Percentiles rank a stretch among this genome's conserved stretches.
phyloP scores from a whole-genome alignment of 2,113 vertebrate species.

The Psittacula cyanocephala region DNA sequence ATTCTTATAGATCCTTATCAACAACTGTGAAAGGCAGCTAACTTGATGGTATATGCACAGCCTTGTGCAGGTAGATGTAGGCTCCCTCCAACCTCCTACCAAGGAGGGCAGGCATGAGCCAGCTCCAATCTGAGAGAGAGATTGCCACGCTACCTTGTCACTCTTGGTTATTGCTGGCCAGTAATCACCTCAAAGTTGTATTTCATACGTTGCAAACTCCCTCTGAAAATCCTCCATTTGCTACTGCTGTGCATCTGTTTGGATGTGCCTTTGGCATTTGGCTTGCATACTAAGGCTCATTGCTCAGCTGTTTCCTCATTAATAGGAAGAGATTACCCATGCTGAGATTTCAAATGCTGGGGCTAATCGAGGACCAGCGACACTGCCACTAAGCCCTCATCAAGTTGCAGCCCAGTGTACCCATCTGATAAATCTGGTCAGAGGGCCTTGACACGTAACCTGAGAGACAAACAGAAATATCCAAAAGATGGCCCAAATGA shows the following conservation, averaged over 20 bases:
- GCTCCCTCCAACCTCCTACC: background rate
- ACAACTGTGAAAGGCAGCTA: background rate
- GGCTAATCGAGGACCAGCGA: background rate
- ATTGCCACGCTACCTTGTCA: background rate
- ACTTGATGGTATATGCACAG: background rate
- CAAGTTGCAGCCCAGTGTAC: background rate
- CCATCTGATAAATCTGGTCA: background rate
- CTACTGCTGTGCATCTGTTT: background rate
- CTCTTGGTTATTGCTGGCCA: background rate
- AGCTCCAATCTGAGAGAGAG: background rate
- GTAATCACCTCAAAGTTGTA: background rate
- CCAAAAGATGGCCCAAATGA: background rate
- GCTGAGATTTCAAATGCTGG: conserved; percentile 1
- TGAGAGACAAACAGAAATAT: background rate
- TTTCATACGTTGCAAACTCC: background rate
- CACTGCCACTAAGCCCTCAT: background rate
- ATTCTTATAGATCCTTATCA: background rate
- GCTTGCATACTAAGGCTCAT: background rate
- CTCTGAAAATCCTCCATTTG: background rate
- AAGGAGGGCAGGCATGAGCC: background rate
- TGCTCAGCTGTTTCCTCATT: conserved; percentile 10
- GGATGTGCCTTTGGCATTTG: background rate
- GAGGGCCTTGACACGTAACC: background rate
- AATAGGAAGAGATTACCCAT: background rate
- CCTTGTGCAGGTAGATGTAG: background rate